Evolutionary conservation across 1,140 invertebrate species (phyloP).

Genomic region (Medauroidea extradentata): DNA sequence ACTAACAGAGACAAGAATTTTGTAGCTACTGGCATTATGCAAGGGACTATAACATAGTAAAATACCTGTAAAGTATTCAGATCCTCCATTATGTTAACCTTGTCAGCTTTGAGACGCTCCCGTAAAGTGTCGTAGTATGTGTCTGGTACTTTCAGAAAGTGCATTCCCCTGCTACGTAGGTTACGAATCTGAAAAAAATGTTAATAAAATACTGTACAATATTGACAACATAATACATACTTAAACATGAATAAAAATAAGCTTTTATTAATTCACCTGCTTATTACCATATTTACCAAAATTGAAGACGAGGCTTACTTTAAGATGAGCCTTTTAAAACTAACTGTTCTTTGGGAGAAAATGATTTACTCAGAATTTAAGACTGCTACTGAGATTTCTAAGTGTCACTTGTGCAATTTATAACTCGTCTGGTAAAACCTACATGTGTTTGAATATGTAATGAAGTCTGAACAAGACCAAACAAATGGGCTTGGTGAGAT

Average conservation of each 20-base stretch:
- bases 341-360: not conserved
- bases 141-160: constrained; percentile 87
- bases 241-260: too few species aligned
- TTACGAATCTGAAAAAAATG: constrained; percentile 65
- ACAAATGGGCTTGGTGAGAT: too few species aligned
- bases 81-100: constrained; percentile 81
- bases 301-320: not conserved
- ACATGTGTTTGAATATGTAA: too few species aligned
- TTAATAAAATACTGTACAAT: not conserved
- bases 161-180: constrained; percentile 74
- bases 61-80: constrained; percentile 65
- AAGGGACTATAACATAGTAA: too few species aligned
- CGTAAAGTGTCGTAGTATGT: constrained; percentile 86
- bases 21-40: too few species aligned
- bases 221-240: not conserved
- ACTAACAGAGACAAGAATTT: too few species aligned
- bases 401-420: not conserved
- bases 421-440: not conserved
- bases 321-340: not conserved
- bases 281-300: too few species aligned
- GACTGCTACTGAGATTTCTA: too few species aligned
- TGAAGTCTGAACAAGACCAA: too few species aligned
- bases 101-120: constrained; percentile 70
- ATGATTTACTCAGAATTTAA: not conserved
- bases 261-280: too few species aligned